These are phyloP conservation scores for Lithosia quadra DNA, from an alignment of 2,888 invertebrate genomes.

Conservation along the genomic window DNA sequence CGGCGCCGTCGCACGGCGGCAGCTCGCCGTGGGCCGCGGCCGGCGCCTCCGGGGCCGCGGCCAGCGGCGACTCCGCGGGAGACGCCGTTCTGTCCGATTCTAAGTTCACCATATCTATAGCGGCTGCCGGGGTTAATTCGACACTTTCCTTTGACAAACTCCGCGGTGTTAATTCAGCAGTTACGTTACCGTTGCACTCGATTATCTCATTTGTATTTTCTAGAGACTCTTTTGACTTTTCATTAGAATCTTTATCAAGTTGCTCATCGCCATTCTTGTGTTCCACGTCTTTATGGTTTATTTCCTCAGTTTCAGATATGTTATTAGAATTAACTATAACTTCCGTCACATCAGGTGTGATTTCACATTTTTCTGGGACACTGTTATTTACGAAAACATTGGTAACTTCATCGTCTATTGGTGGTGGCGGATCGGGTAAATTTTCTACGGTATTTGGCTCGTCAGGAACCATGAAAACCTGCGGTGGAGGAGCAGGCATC, in stretches of 20 bases:
- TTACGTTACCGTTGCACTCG: slow-evolving; percentile 66
- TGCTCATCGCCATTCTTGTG: slow-evolving; percentile 48
- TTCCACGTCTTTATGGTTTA: slow-evolving; percentile 37
- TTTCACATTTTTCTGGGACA: slow-evolving; percentile 45
- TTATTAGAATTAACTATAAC: slow-evolving; percentile 46
- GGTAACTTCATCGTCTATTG: slow-evolving; percentile 52
- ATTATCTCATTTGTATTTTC: slow-evolving; percentile 49
- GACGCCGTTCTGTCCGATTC: slow-evolving; percentile 27
- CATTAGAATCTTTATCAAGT: slow-evolving; percentile 59
- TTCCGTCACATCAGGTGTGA: slow-evolving; percentile 39
- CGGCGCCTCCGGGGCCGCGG: slow-evolving; percentile 50
- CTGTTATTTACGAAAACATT: slow-evolving; percentile 34
- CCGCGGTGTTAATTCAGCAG: slow-evolving; percentile 8
- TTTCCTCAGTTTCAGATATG: slow-evolving; percentile 41
- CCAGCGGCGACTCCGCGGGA: slow-evolving; percentile 24
- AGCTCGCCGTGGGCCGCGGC: slow-evolving; percentile 43
- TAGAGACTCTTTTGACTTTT: slow-evolving; percentile 57
- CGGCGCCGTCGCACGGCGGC: slow-evolving; percentile 33
- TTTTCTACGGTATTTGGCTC: slow-evolving; percentile 51
- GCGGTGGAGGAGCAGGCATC: slow-evolving; percentile 33
- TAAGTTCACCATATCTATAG: slow-evolving; percentile 30
- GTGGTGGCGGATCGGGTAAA: slow-evolving; percentile 64
- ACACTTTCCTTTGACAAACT: slow-evolving; percentile 28
- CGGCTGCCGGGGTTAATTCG: slow-evolving; percentile 19
- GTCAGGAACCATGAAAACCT: slow-evolving; percentile 23